phyloP scores from a whole-genome alignment of 2,797 vertebrate species.

The Pseudomugil tenellus region DNA sequence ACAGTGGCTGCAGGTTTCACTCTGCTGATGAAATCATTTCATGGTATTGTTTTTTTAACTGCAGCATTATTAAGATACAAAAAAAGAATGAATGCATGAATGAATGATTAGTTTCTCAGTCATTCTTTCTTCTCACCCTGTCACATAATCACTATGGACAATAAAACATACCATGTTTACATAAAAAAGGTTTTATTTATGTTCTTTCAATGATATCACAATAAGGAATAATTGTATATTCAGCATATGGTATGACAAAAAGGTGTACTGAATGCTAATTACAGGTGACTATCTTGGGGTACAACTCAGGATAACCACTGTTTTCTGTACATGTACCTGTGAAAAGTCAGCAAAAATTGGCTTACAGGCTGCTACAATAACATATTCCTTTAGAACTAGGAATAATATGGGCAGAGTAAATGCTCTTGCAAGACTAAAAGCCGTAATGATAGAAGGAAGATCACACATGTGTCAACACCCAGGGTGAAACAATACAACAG shows the following conservation, averaged over 20 bases:
- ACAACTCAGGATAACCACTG: constrained; percentile 62
- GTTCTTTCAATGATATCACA: constrained; percentile 69
- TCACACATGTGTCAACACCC: constrained; percentile 55
- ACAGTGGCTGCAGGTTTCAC: not conserved
- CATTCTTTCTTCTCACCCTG: not conserved
- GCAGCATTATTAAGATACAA: constrained; percentile 18
- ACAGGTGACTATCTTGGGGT: constrained; percentile 60
- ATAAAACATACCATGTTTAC: constrained; percentile 15
- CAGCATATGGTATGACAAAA: constrained; percentile 66
- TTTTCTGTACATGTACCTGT: constrained; percentile 79
- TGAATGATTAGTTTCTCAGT: constrained; percentile 10
- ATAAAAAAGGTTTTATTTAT: constrained; percentile 77
- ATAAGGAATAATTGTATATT: constrained; percentile 72
- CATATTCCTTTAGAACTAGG: constrained; percentile 78
- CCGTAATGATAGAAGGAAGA: constrained; percentile 56
- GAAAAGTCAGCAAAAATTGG: constrained; percentile 69
- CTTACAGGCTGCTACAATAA: constrained; percentile 66
- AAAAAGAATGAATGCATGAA: constrained; percentile 22
- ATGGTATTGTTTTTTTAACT: constrained; percentile 28
- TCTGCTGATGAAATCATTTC: constrained; percentile 23
- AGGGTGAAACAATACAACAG: constrained; percentile 25
- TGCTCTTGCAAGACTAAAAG: constrained; percentile 56
- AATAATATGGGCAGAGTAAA: constrained; percentile 63
- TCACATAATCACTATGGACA: not conserved
- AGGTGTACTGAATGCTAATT: constrained; percentile 72